phyloP scores from a whole-genome alignment of 2,797 vertebrate species.

The Parauchenoglanis punctatus region DNA sequence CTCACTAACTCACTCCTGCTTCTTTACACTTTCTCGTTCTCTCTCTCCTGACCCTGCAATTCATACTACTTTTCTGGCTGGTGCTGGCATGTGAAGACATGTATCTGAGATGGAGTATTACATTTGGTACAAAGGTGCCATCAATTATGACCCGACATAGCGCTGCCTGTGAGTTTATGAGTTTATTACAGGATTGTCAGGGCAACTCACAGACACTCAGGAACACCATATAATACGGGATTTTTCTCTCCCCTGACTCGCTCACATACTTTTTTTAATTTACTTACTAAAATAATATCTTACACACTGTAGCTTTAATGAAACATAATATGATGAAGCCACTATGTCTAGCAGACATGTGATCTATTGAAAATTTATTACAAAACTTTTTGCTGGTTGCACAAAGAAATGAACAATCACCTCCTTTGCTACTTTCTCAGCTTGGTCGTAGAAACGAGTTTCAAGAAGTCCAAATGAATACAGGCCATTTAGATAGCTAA shows the following conservation, averaged over 20 bases:
- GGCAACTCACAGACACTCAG: background rate
- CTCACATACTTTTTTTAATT: background rate
- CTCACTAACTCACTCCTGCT: background rate
- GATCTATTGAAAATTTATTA: background rate
- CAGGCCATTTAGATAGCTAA: constrained; percentile 89
- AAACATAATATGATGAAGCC: background rate
- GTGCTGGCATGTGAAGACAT: background rate
- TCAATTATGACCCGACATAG: background rate
- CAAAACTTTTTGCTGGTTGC: background rate
- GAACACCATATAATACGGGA: background rate
- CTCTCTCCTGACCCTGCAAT: background rate
- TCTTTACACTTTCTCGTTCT: background rate
- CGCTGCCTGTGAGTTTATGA: background rate
- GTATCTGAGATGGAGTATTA: background rate
- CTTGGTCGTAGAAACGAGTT: constrained; percentile 85
- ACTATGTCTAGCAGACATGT: background rate
- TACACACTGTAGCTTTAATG: background rate
- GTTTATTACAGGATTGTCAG: background rate
- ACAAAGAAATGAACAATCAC: constrained; percentile 69
- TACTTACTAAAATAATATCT: background rate
- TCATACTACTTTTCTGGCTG: constrained; percentile 12
- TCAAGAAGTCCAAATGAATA: constrained; percentile 94
- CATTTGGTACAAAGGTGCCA: background rate
- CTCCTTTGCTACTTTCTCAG: constrained; percentile 87
- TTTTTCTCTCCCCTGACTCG: background rate